Conservation (phyloP, 2,113 vertebrate genomes). For the Aphyosemion australe region DNA sequence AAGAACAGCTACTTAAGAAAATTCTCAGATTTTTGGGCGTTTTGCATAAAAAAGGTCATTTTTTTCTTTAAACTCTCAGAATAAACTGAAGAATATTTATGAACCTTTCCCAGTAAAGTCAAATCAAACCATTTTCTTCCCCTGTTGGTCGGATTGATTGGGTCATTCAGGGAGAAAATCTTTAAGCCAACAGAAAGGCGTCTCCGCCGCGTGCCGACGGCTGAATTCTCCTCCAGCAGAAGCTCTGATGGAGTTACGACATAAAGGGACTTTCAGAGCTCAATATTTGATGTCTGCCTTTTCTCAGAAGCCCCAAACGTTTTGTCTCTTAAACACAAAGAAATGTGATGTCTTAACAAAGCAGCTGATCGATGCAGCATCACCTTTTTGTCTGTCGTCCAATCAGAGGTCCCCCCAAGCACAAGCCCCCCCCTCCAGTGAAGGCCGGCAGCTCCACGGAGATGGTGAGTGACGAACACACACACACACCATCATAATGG, state of each 20-base stretch:
- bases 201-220: background rate
- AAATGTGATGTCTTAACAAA: constrained; percentile 5
- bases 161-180: constrained; percentile 1
- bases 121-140: background rate
- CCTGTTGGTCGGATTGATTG: no score
- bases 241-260: background rate
- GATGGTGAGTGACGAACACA: constrained; percentile 77
- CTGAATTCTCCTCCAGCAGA: background rate
- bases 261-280: background rate
- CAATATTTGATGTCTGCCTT: background rate
- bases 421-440: constrained; percentile 86
- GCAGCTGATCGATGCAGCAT: constrained; percentile 7
- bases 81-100: no score
- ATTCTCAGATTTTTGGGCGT: no score
- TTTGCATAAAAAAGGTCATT: no score
- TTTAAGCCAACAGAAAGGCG: background rate
- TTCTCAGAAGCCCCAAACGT: background rate
- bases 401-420: constrained; percentile 84
- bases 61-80: no score
- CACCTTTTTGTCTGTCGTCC: constrained; percentile 29
- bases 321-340: constrained; percentile 12
- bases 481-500: constrained; percentile 43
- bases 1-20: no score
- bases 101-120: background rate
- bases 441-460: constrained; percentile 77